Evolutionary conservation across 2,888 invertebrate genomes (phyloP), one percentile per base, ranked within the genome.

Genomic region (Metopia argyrocephala): DNA sequence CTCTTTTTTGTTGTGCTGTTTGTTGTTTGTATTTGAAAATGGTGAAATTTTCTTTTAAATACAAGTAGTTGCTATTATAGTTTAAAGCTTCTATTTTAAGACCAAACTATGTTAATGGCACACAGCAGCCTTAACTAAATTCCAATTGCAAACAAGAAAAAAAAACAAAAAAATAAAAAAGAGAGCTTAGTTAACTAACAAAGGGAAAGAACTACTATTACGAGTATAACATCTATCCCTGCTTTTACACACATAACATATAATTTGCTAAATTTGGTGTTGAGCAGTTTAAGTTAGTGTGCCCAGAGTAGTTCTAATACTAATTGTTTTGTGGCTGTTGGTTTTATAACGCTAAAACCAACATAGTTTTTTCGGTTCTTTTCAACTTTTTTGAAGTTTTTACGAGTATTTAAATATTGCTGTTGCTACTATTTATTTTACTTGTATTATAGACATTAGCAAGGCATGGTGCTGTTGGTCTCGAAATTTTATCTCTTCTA

Each of bases 21-120:
- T 57, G 48, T 64, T 28, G 38, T 61, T 61, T 64, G 46, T 46
- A 23, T 65, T 76, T 54, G 48, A 50, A 73, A 61, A 71, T 64
- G 45, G 66, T 66, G 71, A 76, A 79, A 79, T 76, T 79, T 75
- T 57, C n/a, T 18, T 18, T 20, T n/a, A 18, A 50, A 25, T n/a
- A 7, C 23, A 6, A 28, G 50, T 52, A 28, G 54, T 57, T 64
- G 64, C 48, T 56, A 25, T 31, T 61, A 65, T 57, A 74, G 61
- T 31, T 68, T 50, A 62, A 65, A 71, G 68, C 56, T 69, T 76
- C 59, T 71, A 9, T 38, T 38, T 75, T 23, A 23, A 74, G 69
- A 20, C 28, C 57, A 78, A 78, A 82, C 69, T 75, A 69, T 82
- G 82, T 78, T 78, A 78, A 82, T 75, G 75, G 82, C 74, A 78